Conservation (phyloP, 2,888 invertebrate species). For the Torymus tubicola region DNA sequence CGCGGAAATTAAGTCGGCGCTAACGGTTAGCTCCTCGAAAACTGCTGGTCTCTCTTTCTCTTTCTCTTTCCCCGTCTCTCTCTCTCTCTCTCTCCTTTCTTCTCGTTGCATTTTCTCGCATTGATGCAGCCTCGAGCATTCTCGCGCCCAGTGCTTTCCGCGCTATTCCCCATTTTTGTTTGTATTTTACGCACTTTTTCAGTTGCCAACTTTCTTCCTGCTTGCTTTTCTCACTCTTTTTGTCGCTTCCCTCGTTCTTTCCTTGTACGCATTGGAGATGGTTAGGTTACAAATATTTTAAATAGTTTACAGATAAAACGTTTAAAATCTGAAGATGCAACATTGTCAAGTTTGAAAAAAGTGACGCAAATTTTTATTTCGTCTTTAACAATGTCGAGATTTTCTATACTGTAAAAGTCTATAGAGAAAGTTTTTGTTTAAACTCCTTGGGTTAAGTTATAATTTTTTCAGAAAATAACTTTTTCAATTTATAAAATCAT, state of each 20-base stretch:
- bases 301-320: too few species aligned
- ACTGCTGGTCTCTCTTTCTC: conserved; percentile 13
- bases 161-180: conserved; percentile 24
- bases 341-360: too few species aligned
- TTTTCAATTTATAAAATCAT: too few species aligned
- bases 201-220: not conserved
- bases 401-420: too few species aligned
- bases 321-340: too few species aligned
- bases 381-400: too few species aligned
- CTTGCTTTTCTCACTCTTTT: not conserved
- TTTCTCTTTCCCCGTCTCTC: not conserved
- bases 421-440: too few species aligned
- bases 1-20: conserved; percentile 50
- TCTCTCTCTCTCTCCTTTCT: not conserved
- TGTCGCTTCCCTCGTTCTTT: not conserved
- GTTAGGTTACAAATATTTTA: too few species aligned
- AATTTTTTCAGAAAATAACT: too few species aligned
- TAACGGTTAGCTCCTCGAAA: conserved; percentile 45
- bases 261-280: not conserved
- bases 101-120: not conserved
- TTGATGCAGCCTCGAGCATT: too few species aligned
- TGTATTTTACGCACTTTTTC: conserved; percentile 30
- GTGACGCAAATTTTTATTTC: too few species aligned
- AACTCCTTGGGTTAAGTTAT: too few species aligned
- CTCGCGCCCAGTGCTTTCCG: not conserved